phyloP scores from a whole-genome alignment of 1,140 invertebrate species.

The Ceratina japonica region DNA sequence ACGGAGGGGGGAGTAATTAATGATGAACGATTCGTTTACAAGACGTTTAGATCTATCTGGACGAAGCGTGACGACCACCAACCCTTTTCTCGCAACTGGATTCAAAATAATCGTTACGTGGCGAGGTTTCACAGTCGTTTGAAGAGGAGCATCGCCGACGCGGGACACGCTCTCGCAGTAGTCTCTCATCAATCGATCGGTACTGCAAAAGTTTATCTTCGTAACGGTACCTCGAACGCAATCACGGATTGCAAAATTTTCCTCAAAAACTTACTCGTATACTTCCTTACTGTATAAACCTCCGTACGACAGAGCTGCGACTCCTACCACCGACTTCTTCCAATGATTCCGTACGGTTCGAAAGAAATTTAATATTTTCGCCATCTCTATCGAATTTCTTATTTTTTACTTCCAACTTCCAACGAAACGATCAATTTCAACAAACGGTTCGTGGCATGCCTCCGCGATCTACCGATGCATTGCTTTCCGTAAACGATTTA shows the following conservation, averaged over 20 bases:
- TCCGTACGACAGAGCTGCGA: slow-evolving; percentile 83
- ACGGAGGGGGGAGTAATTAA: slow-evolving; percentile 21
- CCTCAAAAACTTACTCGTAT: slow-evolving; percentile 89
- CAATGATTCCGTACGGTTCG: slow-evolving; percentile 88
- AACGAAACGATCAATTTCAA: too few relatives aligned
- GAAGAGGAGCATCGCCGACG: slow-evolving; percentile 85
- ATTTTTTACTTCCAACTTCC: background rate
- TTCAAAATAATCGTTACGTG: slow-evolving; percentile 94
- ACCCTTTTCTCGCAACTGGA: slow-evolving; percentile 91
- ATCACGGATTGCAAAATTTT: too few relatives aligned
- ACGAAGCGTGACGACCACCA: slow-evolving; percentile 6
- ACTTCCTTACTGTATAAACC: slow-evolving; percentile 82
- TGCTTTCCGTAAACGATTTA: too few relatives aligned
- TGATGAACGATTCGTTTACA: background rate
- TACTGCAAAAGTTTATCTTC: slow-evolving; percentile 79
- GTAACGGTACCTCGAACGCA: background rate
- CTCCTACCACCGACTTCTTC: slow-evolving; percentile 88
- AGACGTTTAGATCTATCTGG: too few relatives aligned
- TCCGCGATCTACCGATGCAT: too few relatives aligned
- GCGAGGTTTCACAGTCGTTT: slow-evolving; percentile 82
- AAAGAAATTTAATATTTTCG: slow-evolving; percentile 78
- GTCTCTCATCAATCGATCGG: slow-evolving; percentile 85
- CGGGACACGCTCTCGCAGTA: slow-evolving; percentile 87
- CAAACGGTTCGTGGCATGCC: too few relatives aligned
- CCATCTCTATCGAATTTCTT: slow-evolving; percentile 53